Evolutionary conservation across 2,797 vertebrate genomes (phyloP).

Genomic region (Bradypodion pumilum): DNA sequence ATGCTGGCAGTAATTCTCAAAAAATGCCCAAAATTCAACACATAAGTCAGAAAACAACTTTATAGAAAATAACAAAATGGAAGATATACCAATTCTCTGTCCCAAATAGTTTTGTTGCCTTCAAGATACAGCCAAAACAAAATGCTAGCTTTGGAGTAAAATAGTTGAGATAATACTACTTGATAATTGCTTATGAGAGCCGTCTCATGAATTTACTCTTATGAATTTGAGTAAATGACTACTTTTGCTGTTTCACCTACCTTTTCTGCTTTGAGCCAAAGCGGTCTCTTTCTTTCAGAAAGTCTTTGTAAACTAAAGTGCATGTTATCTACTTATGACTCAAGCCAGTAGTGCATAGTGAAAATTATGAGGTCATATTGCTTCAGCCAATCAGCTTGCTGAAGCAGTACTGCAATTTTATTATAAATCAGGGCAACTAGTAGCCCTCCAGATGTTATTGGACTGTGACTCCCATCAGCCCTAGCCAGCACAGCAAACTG

Average conservation of each 20-base stretch:
- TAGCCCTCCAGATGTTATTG: no score
- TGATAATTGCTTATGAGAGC: neutral
- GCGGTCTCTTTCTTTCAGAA: neutral
- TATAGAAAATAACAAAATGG: neutral
- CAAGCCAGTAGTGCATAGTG: constrained; percentile 24
- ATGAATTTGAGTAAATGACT: neutral
- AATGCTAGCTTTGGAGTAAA: neutral
- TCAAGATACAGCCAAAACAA: neutral
- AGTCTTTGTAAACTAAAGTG: constrained; percentile 2
- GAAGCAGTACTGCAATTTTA: neutral
- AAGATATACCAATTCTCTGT: neutral
- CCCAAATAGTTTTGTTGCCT: neutral
- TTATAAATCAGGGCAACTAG: neutral
- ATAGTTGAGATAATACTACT: neutral
- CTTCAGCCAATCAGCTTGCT: constrained; percentile 34
- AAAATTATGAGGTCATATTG: constrained; percentile 41
- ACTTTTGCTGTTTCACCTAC: neutral
- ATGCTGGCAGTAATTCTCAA: no score
- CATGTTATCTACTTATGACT: constrained; percentile 13
- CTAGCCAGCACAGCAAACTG: no score
- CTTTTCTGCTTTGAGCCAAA: neutral
- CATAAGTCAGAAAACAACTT: neutral
- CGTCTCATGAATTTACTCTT: neutral
- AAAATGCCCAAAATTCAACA: neutral
- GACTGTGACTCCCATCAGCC: no score